Percentiles rank a stretch among this genome's conserved stretches.
phyloP scores from a whole-genome alignment of 2,888 invertebrate species.

The Resseliella maxima region DNA sequence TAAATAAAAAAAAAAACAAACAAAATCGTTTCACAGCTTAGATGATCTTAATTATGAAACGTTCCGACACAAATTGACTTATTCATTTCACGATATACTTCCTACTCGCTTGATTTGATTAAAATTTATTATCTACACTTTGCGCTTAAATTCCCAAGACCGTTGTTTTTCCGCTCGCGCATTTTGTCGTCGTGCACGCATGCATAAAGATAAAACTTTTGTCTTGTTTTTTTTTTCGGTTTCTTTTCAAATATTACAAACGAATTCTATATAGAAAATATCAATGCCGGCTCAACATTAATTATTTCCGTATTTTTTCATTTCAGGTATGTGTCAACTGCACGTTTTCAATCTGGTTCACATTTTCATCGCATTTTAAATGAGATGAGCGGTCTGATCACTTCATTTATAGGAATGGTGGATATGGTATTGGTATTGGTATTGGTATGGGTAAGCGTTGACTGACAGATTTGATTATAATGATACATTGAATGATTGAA shows the following conservation, averaged over 20 bases:
- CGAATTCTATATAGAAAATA: background rate
- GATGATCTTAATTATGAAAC: conserved; percentile 20
- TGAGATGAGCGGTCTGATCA: conserved; percentile 11
- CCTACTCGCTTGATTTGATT: conserved; percentile 43
- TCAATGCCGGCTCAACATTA: background rate
- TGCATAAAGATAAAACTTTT: background rate
- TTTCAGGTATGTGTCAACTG: conserved; percentile 54
- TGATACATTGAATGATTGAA: background rate
- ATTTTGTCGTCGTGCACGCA: no score
- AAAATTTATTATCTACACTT: conserved; percentile 30
- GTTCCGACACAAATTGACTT: conserved; percentile 44
- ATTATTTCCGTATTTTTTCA: conserved; percentile 52
- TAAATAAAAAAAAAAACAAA: no score
- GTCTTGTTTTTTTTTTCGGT: no score
- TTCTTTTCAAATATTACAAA: background rate
- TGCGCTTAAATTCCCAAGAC: background rate
- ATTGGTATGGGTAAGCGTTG: background rate
- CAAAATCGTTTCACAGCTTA: no score
- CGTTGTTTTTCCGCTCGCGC: no score
- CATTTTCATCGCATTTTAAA: conserved; percentile 26
- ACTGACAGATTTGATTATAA: conserved; percentile 12
- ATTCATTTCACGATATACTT: background rate
- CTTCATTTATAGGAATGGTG: background rate
- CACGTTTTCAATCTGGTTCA: background rate
- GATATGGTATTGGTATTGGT: background rate